Conservation (phyloP, 2,888 invertebrate species). For the Archips xylosteana region DNA sequence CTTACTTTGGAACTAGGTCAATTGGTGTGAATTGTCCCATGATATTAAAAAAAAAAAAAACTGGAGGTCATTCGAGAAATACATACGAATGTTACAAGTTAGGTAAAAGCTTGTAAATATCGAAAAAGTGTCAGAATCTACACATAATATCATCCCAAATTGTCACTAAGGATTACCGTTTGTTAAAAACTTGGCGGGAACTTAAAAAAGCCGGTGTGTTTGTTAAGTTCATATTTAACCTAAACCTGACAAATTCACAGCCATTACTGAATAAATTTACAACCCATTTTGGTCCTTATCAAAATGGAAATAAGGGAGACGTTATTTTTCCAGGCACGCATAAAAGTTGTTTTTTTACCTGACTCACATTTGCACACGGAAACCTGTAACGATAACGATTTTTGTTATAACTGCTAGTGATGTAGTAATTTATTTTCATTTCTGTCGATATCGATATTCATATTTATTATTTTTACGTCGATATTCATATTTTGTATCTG, state of each 20-base stretch:
- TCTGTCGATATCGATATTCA: conserved; percentile 31
- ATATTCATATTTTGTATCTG: no score
- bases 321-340: conserved; percentile 8
- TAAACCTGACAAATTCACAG: conserved; percentile 25
- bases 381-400: conserved; percentile 64
- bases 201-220: conserved; percentile 37
- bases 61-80: no score
- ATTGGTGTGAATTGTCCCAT: no score
- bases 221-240: conserved; percentile 31
- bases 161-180: neutral
- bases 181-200: conserved; percentile 16
- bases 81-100: no score
- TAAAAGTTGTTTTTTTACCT: conserved; percentile 46
- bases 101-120: no score
- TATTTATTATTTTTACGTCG: no score
- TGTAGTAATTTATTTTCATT: conserved; percentile 46
- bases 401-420: conserved; percentile 54
- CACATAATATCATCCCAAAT: neutral
- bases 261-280: conserved; percentile 13
- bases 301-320: neutral
- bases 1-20: no score
- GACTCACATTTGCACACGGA: conserved; percentile 59
- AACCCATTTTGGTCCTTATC: conserved; percentile 23
- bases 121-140: no score
- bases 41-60: no score